Evolutionary conservation across 2,888 invertebrate species (phyloP), one percentile per base, ranked within the genome.

Genomic region (Pyrgus malvae): DNA sequence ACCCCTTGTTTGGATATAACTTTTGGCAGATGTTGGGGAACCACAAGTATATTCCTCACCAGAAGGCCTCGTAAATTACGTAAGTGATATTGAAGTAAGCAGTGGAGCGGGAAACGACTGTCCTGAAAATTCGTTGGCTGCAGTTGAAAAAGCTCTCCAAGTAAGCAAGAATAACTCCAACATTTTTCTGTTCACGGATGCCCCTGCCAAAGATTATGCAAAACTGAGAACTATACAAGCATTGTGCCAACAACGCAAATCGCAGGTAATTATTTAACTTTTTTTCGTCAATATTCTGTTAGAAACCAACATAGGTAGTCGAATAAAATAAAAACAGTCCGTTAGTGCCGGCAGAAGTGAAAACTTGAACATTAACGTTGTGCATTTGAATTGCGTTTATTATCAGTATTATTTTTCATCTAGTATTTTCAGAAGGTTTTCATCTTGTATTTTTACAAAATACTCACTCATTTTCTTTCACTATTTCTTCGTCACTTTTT

Each of bases 181-280:
- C 1, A 73, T 84, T 1, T 82, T 76, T 44, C 65, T 84, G 0
- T 82, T 85, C 48, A 85, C 85, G 0, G 83, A 86, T 44, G 84
- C 83, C 0, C 75, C 67, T 40, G 66, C 83, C 0, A 78, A 78
- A 9, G 76, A 78, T 38, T 25, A 48, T 2, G 46, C 51, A 2
- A 58, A 65, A 50, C 48, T 69, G 1, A 35, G 31, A 3, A 51
- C 56, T 3, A 64, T 75, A 14, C 50, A 64, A 49, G 55, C 49
- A 3, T 59, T 73, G 11, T 75, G 74, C 41, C 61, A 50, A 0
- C 57, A 17, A 3, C 57, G 37, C 3, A 45, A 56, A 1, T 68
- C 67, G 45, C 66, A 70, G 67, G 74, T 74, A 60, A 33, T 1
- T n/a, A n/a, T n/a, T n/a, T n/a, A n/a, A n/a, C n/a, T n/a, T n/a